Evolutionary conservation across 2,113 vertebrate species (phyloP), one percentile per base, ranked within the genome.

Genomic region (Urocynchramus pylzowi): DNA sequence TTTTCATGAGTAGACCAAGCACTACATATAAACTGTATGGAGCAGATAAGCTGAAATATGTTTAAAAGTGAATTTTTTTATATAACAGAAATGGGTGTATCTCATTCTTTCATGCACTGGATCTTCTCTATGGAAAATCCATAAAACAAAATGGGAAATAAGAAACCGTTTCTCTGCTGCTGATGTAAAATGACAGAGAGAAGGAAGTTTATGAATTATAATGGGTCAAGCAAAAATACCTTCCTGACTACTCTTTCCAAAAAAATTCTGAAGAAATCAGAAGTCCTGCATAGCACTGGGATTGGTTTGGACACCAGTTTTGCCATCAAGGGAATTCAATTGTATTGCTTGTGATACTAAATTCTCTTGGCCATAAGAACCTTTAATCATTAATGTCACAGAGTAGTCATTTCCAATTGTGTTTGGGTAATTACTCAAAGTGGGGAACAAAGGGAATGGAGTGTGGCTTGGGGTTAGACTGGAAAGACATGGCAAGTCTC

Each of bases 81-180:
- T 59, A 4, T 35, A 49, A 63, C 17, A 44, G 33, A 64, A 92
- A 21, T 77, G 69, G n/a, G 37, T n/a, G 56, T 81, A 28, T 68
- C 31, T 71, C 30, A 11, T 78, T 94, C 31, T 81, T 93, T 89
- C 50, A 22, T 70, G 44, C 13, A 4, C 12, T 71, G 33, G 22
- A 81, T 80, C 54, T 13, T 95, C 6, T 45, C 20, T 50, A 13
- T 69, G 85, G 69, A 93, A 96, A 95, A 87, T 67, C 42, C 17
- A 52, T 84, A 71, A 89, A 95, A 28, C 19, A 64, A 71, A 92
- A 14, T 11, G 17, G 57, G 42, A 93, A 78, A 79, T 57, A 82
- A 67, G 77, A 63, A 84, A 87, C 27, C 1, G 35, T 39, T 87
- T 84, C 16, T 84, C 24, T 67, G 42, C 31, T 60, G 23, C 26